Base-by-base conservation (phyloP, 2,113 vertebrate species). In the Jaculus jaculus region DNA sequence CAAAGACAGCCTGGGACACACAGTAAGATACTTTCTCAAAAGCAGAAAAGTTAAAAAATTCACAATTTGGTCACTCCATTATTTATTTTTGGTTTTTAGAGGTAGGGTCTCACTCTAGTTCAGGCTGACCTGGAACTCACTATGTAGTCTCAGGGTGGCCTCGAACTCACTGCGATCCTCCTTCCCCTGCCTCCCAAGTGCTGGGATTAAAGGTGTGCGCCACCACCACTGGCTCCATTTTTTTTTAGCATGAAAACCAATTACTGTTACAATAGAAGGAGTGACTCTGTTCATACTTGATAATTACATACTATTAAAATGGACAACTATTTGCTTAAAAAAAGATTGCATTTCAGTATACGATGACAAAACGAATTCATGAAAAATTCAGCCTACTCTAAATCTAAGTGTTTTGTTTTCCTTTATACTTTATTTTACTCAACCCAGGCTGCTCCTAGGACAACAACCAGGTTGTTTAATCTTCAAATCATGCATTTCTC, bases 261-360 rank as follows among this genome's bases (percentile, higher is more conserved):
- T 77, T 89, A 71, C 24, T 75, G 26, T 79, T 92, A 68, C 77
- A 90, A 83, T 84, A 47, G 94, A 86, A 89, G 37, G n/a, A 30
- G 16, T 71, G 92, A 74, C 37, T 88, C 51, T 65, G 42, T 69
- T 39, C 58, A 89, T 16, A 83, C 24, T 65, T 82, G 13, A 30
- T 79, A 90, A 74, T 63, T 28, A 84, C 28, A 39, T 2, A 84
- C 12, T 18, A 75, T 20, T n/a, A 86, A 91, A 84, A 60, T 89
- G 71, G 75, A 39, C 24, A 71, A 90, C 42, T 83, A 54, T 21
- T 71, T 89, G 42, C 63, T 94, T 72, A 89, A 39, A 84, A n/a
- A 95, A 85, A 88, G 11, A 61, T 7, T 34, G 34, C 2, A 61
- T 75, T 86, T 95, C 34, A 80, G 42, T 47, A 84, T 6, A 81